A percentile compares a stretch with the other conserved stretches of the same genome.
phyloP scores from a whole-genome alignment of 2,888 invertebrate species.

The Zele albiditarsus region DNA sequence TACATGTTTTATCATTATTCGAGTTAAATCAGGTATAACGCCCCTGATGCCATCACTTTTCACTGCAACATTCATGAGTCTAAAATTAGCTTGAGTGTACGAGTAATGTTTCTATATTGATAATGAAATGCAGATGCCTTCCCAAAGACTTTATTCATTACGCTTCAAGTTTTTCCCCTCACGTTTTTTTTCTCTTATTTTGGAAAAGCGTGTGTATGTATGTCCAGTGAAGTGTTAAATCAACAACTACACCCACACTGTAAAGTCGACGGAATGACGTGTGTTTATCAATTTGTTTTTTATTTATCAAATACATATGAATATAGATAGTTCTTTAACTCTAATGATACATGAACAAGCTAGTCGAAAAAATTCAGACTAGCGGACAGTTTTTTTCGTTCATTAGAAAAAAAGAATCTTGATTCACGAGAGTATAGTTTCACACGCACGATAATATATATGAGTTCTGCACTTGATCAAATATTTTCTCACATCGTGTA shows the following conservation, averaged over 20 bases:
- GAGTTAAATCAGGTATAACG: slow-evolving; percentile 24
- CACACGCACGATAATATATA: background rate
- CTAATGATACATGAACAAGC: too few relatives aligned
- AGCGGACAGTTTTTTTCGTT: background rate
- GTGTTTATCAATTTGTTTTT: too few relatives aligned
- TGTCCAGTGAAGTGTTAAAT: background rate
- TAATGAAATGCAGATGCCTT: slow-evolving; percentile 24
- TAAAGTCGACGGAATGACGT: too few relatives aligned
- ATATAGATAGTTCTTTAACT: too few relatives aligned
- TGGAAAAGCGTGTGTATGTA: background rate
- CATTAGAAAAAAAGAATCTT: background rate
- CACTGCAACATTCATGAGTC: slow-evolving; percentile 17
- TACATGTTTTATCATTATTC: slow-evolving; percentile 7
- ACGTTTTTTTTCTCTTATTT: background rate
- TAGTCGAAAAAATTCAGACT: too few relatives aligned
- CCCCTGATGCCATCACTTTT: slow-evolving; percentile 22
- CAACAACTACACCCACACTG: background rate
- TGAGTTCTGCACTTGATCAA: slow-evolving; percentile 57
- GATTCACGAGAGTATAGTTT: background rate
- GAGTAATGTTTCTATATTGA: slow-evolving; percentile 5
- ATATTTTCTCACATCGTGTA: slow-evolving; percentile 54
- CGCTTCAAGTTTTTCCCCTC: background rate
- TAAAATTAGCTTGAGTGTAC: slow-evolving; percentile 23
- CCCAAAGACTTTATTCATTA: slow-evolving; percentile 25
- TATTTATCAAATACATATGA: too few relatives aligned